Evolutionary conservation across 2,888 invertebrate genomes (phyloP), one percentile per base, ranked within the genome.

Genomic region (Orthosia gothica): DNA sequence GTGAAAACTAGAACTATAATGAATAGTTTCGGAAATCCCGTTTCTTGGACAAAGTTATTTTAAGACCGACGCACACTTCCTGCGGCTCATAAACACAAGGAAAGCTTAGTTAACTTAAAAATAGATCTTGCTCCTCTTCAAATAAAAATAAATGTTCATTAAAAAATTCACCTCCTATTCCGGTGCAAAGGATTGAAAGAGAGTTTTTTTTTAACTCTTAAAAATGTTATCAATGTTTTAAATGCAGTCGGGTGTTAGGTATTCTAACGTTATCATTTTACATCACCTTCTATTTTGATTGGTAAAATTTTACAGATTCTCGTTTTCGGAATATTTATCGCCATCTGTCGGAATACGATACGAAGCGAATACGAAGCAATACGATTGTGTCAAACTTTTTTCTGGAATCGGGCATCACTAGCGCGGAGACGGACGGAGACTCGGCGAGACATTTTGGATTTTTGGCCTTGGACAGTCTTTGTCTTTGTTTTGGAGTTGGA

Each of bases 31-130:
- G 72, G 74, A 70, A 70, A 72, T 72, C 82, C 62, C 70, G 57
- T 74, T 79, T 87, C 69, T 74, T 81, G 85, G 84, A 89, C 88
- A 81, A 89, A 90, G 91, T 87, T 94, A 94, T 94, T 94, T 93
- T 90, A 71, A 86, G 89, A 89, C 67, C 72, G 74, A 78, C 84
- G 78, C 88, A 70, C 83, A 84, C 90, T 91, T 91, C 92, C 91
- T 90, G 89, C 85, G 78, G 82, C 74, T 84, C 69, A 59, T 62
- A 50, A 75, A 75, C 78, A 76, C 64, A 84, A 80, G 83, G 85
- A 89, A 82, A 82, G 81, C 72, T 61, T 78, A 75, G 75, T 72
- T 79, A 74, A 76, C 63, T 66, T 79, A 84, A 86, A 89, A 87
- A 89, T 89, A 90, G 86, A 76, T 74, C 68, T 63, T 64, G 15